Conservation (phyloP, 2,797 vertebrate genomes). For the Poecilia velifera region DNA sequence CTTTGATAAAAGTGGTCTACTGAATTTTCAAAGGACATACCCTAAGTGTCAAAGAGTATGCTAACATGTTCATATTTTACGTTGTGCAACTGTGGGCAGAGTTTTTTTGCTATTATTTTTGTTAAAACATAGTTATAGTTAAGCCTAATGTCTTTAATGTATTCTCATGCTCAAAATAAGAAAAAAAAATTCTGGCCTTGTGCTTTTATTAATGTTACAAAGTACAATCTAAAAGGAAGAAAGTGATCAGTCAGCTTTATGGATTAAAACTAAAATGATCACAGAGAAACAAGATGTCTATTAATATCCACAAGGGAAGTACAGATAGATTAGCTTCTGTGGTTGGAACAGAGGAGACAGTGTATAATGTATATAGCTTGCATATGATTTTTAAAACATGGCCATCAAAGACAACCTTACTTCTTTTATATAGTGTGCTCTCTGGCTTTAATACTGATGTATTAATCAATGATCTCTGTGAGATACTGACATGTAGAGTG, state of each 20-base stretch:
- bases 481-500: constrained; percentile 88
- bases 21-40: constrained; percentile 50
- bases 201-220: constrained; percentile 46
- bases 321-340: constrained; percentile 52
- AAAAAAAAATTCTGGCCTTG: constrained; percentile 30
- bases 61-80: constrained; percentile 46
- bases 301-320: constrained; percentile 47
- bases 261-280: constrained; percentile 31
- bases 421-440: constrained; percentile 80
- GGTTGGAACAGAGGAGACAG: constrained; percentile 47
- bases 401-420: constrained; percentile 73
- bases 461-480: constrained; percentile 92
- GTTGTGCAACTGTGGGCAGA: constrained; percentile 41
- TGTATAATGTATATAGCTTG: constrained; percentile 80
- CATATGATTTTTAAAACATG: constrained; percentile 80
- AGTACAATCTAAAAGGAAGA: constrained; percentile 43
- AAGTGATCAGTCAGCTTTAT: constrained; percentile 14
- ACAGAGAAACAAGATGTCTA: constrained; percentile 44
- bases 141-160: constrained; percentile 46
- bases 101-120: constrained; percentile 20
- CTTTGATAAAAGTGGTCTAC: constrained; percentile 44
- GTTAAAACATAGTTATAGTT: constrained; percentile 43
- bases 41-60: constrained; percentile 31
- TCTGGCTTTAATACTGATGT: constrained; percentile 86
- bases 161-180: constrained; percentile 44